These are phyloP conservation scores for Mobula birostris DNA, from an alignment of 2,113 vertebrate genomes.

Conservation along the genomic window DNA sequence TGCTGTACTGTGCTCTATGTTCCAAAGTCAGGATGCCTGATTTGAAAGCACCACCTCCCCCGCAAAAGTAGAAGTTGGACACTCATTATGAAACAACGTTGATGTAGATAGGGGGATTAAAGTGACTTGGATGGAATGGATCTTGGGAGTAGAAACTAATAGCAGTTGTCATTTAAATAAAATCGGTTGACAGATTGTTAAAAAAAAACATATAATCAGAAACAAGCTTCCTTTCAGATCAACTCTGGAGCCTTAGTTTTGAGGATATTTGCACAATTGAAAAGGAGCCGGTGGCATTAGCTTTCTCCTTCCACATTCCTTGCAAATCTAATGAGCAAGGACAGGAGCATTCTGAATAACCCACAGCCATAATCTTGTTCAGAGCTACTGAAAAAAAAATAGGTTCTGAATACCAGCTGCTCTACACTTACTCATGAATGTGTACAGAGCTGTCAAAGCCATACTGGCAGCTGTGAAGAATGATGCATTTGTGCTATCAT, in stretches of 20 bases:
- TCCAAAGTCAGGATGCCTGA: not conserved
- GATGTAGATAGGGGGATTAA: not conserved
- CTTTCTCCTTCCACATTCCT: not conserved
- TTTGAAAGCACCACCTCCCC: no score
- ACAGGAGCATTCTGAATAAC: constrained; percentile 16
- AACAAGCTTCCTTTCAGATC: not conserved
- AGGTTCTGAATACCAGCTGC: not conserved
- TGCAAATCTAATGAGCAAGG: constrained; percentile 7
- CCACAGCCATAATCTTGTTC: not conserved
- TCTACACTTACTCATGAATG: constrained; percentile 1
- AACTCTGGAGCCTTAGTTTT: not conserved
- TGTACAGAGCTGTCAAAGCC: not conserved
- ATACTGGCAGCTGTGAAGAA: not conserved
- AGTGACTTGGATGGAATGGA: not conserved
- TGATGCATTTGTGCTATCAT: not conserved
- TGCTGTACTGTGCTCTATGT: no score
- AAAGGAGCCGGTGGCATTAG: not conserved
- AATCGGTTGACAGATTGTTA: not conserved
- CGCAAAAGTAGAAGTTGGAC: not conserved
- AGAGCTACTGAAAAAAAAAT: not conserved
- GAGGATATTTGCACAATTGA: not conserved
- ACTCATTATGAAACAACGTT: not conserved
- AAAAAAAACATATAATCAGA: not conserved
- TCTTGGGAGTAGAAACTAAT: not conserved
- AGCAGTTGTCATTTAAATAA: not conserved